Conservation (phyloP, 2,888 invertebrate species). For the Polyommatus icarus region DNA sequence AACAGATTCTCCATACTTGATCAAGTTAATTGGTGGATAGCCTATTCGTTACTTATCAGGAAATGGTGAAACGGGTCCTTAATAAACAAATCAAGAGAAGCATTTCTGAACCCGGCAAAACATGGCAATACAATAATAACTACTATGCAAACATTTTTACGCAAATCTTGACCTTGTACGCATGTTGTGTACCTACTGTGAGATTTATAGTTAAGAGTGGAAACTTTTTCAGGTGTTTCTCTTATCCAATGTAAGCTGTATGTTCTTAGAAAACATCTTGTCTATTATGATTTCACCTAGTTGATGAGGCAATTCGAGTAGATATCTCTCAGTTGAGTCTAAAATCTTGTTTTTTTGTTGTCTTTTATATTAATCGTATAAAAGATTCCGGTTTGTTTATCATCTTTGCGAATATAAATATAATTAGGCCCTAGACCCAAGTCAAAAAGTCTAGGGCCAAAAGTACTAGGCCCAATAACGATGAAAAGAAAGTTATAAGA, state of each 20-base stretch:
- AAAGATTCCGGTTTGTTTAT: not conserved
- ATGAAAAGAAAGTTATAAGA: not conserved
- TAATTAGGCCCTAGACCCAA: not conserved
- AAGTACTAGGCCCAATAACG: not conserved
- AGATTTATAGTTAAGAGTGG: slow-evolving; percentile 28
- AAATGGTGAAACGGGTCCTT: too few species aligned
- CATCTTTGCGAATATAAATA: not conserved
- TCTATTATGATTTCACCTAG: slow-evolving; percentile 4
- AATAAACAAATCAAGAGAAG: not conserved
- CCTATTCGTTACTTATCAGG: too few species aligned
- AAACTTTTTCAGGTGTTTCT: slow-evolving; percentile 12
- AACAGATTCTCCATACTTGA: too few species aligned
- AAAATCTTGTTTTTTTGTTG: not conserved
- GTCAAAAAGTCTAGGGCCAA: not conserved
- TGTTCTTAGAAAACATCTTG: slow-evolving; percentile 4
- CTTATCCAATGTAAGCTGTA: not conserved
- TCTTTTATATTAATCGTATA: not conserved
- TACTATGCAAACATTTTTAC: slow-evolving; percentile 43
- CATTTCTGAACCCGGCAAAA: not conserved
- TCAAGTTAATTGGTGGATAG: too few species aligned
- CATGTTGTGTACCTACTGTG: slow-evolving; percentile 27
- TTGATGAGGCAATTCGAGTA: not conserved
- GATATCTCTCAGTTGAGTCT: not conserved
- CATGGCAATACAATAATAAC: not conserved
- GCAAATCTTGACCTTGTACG: slow-evolving; percentile 42